Conservation (phyloP, 2,888 invertebrate genomes). For the Penaeus monodon region DNA sequence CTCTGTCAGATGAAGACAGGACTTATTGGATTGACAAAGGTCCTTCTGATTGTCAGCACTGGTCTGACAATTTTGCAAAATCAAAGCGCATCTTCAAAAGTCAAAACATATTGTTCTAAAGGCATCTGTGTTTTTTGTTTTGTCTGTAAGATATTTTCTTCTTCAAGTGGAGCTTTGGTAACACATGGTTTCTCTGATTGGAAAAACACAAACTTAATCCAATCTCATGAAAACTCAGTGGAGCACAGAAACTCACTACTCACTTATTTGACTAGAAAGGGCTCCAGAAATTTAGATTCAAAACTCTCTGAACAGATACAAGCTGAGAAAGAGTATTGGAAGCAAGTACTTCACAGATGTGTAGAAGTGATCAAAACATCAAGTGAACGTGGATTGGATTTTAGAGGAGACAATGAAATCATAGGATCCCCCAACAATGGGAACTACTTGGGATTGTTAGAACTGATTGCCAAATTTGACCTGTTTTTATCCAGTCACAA, state of each 20-base stretch:
- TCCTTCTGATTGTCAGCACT: too few species aligned
- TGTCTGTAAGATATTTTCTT: conserved; percentile 10
- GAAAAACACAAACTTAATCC: conserved; percentile 20
- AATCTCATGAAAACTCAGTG: conserved; percentile 36
- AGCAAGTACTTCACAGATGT: conserved; percentile 35
- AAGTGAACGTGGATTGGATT: conserved; percentile 51
- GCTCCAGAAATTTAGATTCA: conserved; percentile 33
- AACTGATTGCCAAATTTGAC: conserved; percentile 33
- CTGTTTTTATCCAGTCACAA: conserved; percentile 26
- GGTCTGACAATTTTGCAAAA: not conserved
- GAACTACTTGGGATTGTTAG: conserved; percentile 38
- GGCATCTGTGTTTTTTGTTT: conserved; percentile 6
- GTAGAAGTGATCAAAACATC: conserved; percentile 28
- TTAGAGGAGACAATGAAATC: conserved; percentile 45
- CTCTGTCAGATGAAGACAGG: too few species aligned
- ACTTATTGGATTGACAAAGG: too few species aligned
- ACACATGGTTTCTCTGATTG: conserved; percentile 14
- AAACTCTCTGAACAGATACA: conserved; percentile 42
- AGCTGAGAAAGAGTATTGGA: conserved; percentile 29
- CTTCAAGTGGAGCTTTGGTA: conserved; percentile 2
- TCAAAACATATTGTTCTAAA: conserved; percentile 25
- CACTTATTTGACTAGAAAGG: conserved; percentile 46
- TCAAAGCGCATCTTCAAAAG: not conserved
- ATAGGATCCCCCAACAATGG: conserved; percentile 58
- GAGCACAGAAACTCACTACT: conserved; percentile 43